Conservation (phyloP, 2,888 invertebrate species). For the Gnatocerus cornutus region DNA sequence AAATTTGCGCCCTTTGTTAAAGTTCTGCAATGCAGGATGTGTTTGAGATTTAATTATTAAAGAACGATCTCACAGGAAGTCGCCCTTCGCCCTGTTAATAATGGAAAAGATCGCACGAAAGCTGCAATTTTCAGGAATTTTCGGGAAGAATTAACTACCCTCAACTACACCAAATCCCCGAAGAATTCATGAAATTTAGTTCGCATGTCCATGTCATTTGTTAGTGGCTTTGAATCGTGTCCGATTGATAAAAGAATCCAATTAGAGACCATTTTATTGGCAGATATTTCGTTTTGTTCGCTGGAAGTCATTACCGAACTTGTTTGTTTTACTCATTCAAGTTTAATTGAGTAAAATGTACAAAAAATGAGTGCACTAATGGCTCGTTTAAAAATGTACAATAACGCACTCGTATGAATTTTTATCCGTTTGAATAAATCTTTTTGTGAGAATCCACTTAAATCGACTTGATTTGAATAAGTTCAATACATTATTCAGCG, state of each 20-base stretch:
- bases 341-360: not conserved
- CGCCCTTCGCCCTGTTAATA: slow-evolving; percentile 28
- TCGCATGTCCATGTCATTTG: slow-evolving; percentile 28
- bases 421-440: not conserved
- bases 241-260: slow-evolving; percentile 28
- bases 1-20: slow-evolving; percentile 18
- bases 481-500: slow-evolving; percentile 10
- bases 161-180: not conserved
- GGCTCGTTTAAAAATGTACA: too few species aligned
- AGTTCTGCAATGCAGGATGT: slow-evolving; percentile 30
- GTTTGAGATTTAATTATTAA: slow-evolving; percentile 35
- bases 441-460: slow-evolving; percentile 1
- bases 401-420: not conserved
- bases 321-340: not conserved
- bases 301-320: not conserved
- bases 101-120: slow-evolving; percentile 5
- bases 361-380: not conserved
- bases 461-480: slow-evolving; percentile 23
- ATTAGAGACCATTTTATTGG: slow-evolving; percentile 11
- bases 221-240: slow-evolving; percentile 13
- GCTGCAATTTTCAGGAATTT: not conserved
- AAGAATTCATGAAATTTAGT: slow-evolving; percentile 3
- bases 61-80: slow-evolving; percentile 25
- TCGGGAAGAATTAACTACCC: too few species aligned
- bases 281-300: slow-evolving; percentile 11